Evolutionary conservation across 1,140 invertebrate species (phyloP).

Genomic region (Coptotermes formosanus): DNA sequence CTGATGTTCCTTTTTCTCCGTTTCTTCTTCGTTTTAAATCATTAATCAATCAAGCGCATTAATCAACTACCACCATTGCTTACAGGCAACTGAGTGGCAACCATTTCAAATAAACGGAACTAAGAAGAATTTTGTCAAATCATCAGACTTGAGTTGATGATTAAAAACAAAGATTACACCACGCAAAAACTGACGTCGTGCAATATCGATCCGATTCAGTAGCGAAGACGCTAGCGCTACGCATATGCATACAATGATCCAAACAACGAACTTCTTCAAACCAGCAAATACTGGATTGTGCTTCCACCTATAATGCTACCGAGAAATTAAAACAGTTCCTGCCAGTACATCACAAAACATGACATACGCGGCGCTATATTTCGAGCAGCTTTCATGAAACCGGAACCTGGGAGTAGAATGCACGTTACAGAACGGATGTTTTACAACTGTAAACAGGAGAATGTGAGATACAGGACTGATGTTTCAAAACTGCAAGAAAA

Average conservation of each 20-base stretch:
- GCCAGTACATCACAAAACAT: no score
- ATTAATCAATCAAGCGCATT: not conserved
- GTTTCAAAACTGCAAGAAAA: no score
- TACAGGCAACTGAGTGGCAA: no score
- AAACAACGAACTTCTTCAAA: not conserved
- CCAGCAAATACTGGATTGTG: not conserved
- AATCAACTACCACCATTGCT: not conserved
- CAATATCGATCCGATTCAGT: not conserved
- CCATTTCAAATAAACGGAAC: not conserved
- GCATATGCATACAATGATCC: not conserved
- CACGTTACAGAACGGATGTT: no score
- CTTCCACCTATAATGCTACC: not conserved
- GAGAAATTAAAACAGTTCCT: not conserved
- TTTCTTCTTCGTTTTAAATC: not conserved
- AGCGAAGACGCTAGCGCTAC: not conserved
- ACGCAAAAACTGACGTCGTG: conserved; percentile 2
- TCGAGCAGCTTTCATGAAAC: no score
- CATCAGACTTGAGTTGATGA: not conserved
- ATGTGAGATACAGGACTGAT: no score
- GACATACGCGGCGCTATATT: no score
- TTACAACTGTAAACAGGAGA: no score
- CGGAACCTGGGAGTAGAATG: no score
- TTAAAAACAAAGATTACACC: not conserved
- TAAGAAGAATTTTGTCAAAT: not conserved
- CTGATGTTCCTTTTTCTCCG: not conserved